phyloP scores from a whole-genome alignment of 2,797 vertebrate species.

The Cuculus canorus region DNA sequence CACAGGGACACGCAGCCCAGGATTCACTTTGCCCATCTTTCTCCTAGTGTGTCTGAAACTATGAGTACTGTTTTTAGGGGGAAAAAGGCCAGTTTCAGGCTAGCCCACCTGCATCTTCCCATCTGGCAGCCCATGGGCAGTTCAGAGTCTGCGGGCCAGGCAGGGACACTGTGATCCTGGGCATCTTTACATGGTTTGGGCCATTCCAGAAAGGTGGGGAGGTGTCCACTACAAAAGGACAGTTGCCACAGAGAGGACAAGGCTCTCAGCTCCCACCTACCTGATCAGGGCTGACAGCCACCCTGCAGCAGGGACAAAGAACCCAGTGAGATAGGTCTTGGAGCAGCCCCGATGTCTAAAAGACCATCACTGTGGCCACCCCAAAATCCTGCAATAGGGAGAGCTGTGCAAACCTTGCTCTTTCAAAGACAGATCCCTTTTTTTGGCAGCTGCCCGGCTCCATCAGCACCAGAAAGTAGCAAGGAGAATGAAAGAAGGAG shows the following conservation, averaged over 20 bases:
- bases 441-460: background rate
- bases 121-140: background rate
- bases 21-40: background rate
- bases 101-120: background rate
- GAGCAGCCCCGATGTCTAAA: background rate
- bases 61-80: background rate
- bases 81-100: background rate
- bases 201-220: background rate
- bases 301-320: background rate
- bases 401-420: background rate
- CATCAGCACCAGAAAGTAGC: background rate
- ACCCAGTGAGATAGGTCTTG: background rate
- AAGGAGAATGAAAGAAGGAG: background rate
- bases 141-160: background rate
- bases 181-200: background rate
- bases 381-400: background rate
- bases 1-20: background rate
- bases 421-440: background rate
- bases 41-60: background rate
- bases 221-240: background rate
- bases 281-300: background rate
- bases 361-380: background rate
- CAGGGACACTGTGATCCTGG: background rate
- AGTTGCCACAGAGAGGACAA: accelerated
- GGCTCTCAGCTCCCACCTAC: background rate